Base-by-base conservation (phyloP, 2,888 invertebrate genomes). In the Microdon myrmicae region DNA sequence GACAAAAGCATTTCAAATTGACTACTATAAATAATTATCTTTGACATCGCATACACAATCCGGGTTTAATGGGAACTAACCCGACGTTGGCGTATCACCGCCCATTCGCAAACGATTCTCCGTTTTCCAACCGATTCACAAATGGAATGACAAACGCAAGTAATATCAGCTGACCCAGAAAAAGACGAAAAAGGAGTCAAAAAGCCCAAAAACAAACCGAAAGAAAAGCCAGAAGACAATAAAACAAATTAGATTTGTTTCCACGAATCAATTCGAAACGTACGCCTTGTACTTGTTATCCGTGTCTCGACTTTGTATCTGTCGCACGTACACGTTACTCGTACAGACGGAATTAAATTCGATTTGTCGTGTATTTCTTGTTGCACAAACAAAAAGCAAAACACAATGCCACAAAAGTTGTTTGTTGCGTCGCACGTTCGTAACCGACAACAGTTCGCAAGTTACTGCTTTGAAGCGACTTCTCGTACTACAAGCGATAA, bases 401-500 rank as follows among this genome's bases (percentile, higher is more conserved):
- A 55, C 38, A 56, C 20, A 7, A 38, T 34, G 25, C 7, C 38
- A 31, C 39, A n/a, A n/a, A n/a, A n/a, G n/a, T n/a, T n/a, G n/a
- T 58, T 17, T 19, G 31, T 48, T 37, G 58, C 49, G 51, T 37
- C 44, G 39, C 56, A 51, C 58, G 61, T 64, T 64, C 58, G 58
- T 58, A 58, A 58, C 61, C 61, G 45, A 64, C 56, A 58, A 45
- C 61, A 64, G 61, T 58, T 51, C 61, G 56, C 23, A 56, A 58
- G 49, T 58, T 47, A 64, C 61, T 64, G 61, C 49, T 61, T 31
- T 48, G 39, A 48, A 60, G 55, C 34, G 56, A 49, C 41, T 51
- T 45, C 47, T 51, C 51, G 58, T 58, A 64, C 34, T 37, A 37
- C 49, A 51, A 58, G 58, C 61, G 51, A 64, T 51, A 41, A 51